Percentiles rank a stretch among this genome's conserved stretches.
Conservation (phyloP, 2,797 vertebrate genomes). For the Danio kyathit region DNA sequence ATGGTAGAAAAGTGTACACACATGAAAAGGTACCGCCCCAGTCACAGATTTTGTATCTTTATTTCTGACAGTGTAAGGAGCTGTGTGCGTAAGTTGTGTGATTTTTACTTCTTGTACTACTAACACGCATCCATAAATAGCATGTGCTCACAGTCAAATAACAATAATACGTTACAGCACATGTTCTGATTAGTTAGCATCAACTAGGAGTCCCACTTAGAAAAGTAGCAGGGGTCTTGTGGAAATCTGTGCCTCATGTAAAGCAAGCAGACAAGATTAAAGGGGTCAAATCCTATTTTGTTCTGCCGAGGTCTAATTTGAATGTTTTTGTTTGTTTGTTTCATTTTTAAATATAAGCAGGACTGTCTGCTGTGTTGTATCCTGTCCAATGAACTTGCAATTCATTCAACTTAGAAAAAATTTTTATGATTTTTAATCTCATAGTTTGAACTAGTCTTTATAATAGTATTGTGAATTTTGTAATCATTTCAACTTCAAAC, state of each 20-base stretch:
- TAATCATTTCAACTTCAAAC: too few relatives aligned
- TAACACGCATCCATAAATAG: conserved; percentile 32
- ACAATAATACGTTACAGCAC: conserved; percentile 52
- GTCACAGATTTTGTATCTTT: too few relatives aligned
- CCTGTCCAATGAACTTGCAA: too few relatives aligned
- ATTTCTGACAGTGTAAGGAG: not conserved
- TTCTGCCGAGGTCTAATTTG: not conserved
- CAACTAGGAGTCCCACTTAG: conserved; percentile 25
- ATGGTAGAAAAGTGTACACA: too few relatives aligned
- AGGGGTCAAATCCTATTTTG: not conserved
- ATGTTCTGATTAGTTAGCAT: conserved; percentile 52
- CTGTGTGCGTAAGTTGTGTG: not conserved
- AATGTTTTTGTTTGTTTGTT: not conserved
- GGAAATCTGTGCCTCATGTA: conserved; percentile 15
- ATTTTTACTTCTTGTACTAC: not conserved
- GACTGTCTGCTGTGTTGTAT: too few relatives aligned
- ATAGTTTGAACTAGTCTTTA: too few relatives aligned
- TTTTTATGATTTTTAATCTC: too few relatives aligned
- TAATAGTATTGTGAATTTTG: too few relatives aligned
- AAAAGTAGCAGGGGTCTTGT: conserved; percentile 32
- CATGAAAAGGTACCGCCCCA: too few relatives aligned
- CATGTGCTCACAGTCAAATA: conserved; percentile 38
- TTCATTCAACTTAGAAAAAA: too few relatives aligned
- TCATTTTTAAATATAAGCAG: not conserved
- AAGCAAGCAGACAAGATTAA: conserved; percentile 27